Conservation (phyloP, 2,113 vertebrate genomes). For the Psittacula cyanocephala region DNA sequence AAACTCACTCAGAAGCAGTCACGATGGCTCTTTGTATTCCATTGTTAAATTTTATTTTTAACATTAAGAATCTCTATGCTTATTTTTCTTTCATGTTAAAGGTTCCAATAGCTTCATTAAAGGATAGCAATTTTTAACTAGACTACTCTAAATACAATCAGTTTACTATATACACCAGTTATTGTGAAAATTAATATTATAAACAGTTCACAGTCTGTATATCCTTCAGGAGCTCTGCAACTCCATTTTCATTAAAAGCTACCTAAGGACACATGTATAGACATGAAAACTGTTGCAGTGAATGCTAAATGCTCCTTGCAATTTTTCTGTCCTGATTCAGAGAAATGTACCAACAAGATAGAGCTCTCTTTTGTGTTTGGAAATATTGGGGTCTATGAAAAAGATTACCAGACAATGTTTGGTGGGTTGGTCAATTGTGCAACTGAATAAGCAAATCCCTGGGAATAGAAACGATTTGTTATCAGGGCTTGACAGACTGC, state of each 20-base stretch:
- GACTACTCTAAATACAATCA: background rate
- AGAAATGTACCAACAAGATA: background rate
- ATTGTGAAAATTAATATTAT: background rate
- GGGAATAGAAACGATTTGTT: background rate
- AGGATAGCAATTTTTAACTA: background rate
- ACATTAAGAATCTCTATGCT: background rate
- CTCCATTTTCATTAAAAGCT: background rate
- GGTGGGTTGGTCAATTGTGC: background rate
- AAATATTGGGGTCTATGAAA: background rate
- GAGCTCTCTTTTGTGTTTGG: background rate
- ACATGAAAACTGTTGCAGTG: background rate
- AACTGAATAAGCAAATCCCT: background rate
- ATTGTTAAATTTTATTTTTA: background rate
- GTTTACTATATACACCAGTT: background rate
- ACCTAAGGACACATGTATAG: background rate
- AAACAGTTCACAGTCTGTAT: background rate
- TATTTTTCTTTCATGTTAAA: background rate
- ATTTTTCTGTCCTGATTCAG: background rate
- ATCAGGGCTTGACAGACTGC: background rate
- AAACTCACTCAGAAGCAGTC: background rate
- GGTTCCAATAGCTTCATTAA: background rate
- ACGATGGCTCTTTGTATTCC: background rate
- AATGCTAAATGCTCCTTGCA: background rate
- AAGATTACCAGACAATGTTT: background rate
- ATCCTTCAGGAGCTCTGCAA: background rate